These are phyloP conservation scores for Geococcyx californianus DNA, from an alignment of 2,113 vertebrate species.

Conservation along the genomic window DNA sequence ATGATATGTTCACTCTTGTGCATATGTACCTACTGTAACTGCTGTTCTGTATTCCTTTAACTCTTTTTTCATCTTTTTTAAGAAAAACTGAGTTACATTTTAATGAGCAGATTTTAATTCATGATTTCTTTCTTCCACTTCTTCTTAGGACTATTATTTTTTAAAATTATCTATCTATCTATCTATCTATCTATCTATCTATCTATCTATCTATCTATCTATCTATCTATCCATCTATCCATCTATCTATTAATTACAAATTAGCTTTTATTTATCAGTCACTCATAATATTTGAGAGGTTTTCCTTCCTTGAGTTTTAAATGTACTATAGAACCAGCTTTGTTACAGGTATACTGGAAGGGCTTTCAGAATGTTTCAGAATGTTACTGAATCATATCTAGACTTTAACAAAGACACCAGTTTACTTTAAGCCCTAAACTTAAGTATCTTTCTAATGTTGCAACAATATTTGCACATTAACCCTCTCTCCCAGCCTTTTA, in stretches of 20 bases:
- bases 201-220: neutral
- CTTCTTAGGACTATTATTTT: neutral
- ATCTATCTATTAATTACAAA: neutral
- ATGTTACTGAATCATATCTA: neutral
- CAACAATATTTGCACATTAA: neutral
- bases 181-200: no score
- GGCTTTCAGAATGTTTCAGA: neutral
- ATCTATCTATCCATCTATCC: neutral
- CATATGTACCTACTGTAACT: neutral
- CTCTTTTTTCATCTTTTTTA: neutral
- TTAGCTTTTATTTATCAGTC: neutral
- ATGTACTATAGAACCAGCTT: neutral
- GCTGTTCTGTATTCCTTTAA: neutral
- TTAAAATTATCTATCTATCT: no score
- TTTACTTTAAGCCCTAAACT: neutral
- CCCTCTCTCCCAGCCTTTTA: neutral
- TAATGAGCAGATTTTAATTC: neutral
- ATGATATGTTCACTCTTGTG: neutral
- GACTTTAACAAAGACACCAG: neutral
- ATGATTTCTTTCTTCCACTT: neutral
- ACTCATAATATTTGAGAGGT: neutral
- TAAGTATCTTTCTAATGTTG: neutral
- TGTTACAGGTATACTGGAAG: neutral
- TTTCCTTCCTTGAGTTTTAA: neutral
- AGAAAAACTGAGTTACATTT: neutral